Conservation (phyloP, 2,888 invertebrate species). For the Agrotis puta region DNA sequence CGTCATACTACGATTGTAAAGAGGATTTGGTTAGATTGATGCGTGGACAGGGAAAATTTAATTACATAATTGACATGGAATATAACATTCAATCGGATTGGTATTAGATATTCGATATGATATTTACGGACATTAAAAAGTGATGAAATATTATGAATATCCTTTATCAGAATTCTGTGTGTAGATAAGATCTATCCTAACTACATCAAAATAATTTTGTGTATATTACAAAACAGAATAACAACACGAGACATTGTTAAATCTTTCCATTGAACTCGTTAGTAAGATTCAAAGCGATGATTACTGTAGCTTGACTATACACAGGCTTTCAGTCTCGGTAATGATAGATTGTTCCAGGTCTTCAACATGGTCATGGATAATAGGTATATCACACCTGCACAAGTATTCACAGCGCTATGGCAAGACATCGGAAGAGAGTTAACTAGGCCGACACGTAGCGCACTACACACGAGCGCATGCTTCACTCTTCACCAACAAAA, state of each 20-base stretch:
- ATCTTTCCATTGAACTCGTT: conserved; percentile 15
- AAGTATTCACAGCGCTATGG: conserved; percentile 58
- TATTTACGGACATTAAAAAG: not conserved
- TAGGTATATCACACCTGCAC: conserved; percentile 56
- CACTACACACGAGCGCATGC: conserved; percentile 59
- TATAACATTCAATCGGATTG: not conserved
- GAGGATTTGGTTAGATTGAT: conserved; percentile 35
- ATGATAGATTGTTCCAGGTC: conserved; percentile 31
- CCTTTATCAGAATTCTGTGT: conserved; percentile 2
- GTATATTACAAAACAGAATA: not conserved
- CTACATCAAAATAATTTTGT: not conserved
- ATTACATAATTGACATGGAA: conserved; percentile 33
- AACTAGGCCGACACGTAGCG: conserved; percentile 72
- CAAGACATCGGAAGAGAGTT: conserved; percentile 73
- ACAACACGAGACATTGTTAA: conserved; percentile 7
- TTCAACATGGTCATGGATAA: conserved; percentile 35
- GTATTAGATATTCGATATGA: conserved; percentile 6
- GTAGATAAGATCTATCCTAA: conserved; percentile 23
- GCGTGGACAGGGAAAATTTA: conserved; percentile 22
- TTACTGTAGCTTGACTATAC: conserved; percentile 22
- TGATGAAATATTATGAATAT: conserved; percentile 3
- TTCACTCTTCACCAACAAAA: not conserved
- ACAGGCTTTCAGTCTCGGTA: conserved; percentile 18
- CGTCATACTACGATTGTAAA: conserved; percentile 10
- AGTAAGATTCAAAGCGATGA: conserved; percentile 27